Percentiles rank a stretch among this genome's conserved stretches.
phyloP scores from a whole-genome alignment of 2,797 vertebrate species.

The Pseudomugil tenellus region DNA sequence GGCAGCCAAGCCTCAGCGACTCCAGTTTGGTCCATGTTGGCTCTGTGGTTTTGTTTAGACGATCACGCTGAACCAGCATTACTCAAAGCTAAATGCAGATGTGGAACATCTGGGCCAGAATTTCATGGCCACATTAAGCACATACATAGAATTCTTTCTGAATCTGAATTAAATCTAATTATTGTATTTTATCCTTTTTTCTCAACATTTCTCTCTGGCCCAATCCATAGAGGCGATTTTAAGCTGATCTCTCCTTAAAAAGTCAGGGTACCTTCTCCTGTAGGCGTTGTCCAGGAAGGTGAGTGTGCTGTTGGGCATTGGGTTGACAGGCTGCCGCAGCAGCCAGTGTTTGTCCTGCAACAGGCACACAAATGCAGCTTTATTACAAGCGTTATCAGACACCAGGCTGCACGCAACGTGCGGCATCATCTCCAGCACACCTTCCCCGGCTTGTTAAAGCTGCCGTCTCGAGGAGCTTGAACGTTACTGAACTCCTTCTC shows the following conservation, averaged over 20 bases:
- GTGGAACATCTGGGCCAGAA: no score
- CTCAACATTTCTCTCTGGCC: no score
- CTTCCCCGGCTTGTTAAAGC: slow-evolving; percentile 83
- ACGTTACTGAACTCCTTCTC: slow-evolving; percentile 70
- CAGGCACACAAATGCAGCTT: neutral
- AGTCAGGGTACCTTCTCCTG: slow-evolving; percentile 74
- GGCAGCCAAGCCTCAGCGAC: neutral
- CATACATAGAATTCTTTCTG: neutral
- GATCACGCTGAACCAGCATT: no score
- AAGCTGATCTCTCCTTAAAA: no score
- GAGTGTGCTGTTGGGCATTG: slow-evolving; percentile 79
- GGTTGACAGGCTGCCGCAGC: slow-evolving; percentile 82
- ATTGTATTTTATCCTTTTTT: no score
- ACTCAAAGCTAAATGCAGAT: no score
- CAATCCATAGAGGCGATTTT: no score
- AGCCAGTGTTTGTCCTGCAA: slow-evolving; percentile 87
- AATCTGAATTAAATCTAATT: neutral
- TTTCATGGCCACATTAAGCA: neutral
- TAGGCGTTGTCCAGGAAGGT: slow-evolving; percentile 79
- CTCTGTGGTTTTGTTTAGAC: no score
- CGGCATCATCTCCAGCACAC: slow-evolving; percentile 31
- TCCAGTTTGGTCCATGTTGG: no score
- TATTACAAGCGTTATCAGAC: neutral
- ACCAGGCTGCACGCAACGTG: neutral
- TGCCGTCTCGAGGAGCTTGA: slow-evolving; percentile 83